These are phyloP conservation scores for Nebria ingens DNA, from an alignment of 1,140 invertebrate species.

Conservation along the genomic window DNA sequence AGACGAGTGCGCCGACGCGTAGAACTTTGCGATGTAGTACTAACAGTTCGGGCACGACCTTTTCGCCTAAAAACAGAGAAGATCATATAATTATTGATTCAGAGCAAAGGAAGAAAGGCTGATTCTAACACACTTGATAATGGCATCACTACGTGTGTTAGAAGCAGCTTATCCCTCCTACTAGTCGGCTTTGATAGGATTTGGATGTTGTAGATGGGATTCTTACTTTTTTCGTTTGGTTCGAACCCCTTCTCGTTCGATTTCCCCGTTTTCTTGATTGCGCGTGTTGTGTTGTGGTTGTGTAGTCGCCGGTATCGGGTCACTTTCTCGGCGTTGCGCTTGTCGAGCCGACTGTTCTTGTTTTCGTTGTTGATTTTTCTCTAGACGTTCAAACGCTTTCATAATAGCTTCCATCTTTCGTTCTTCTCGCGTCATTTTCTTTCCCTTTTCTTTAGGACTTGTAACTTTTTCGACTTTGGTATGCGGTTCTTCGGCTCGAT, in stretches of 20 bases:
- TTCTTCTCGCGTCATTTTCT: slow-evolving; percentile 71
- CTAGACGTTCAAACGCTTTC: slow-evolving; percentile 80
- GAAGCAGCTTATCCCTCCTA: too few relatives aligned
- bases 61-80: slow-evolving; percentile 50
- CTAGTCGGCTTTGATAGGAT: too few relatives aligned
- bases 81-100: too few relatives aligned
- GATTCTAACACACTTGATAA: too few relatives aligned
- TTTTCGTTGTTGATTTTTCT: slow-evolving; percentile 66
- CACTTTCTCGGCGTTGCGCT: slow-evolving; percentile 41
- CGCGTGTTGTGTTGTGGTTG: slow-evolving; percentile 21
- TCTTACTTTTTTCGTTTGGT: slow-evolving; percentile 39
- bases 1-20: slow-evolving; percentile 48
- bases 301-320: slow-evolving; percentile 35
- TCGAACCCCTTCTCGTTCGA: slow-evolving; percentile 32
- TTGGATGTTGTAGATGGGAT: not conserved
- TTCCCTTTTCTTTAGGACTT: slow-evolving; percentile 35
- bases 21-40: slow-evolving; percentile 37
- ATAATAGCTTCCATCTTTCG: slow-evolving; percentile 93
- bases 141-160: too few relatives aligned
- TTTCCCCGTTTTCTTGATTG: slow-evolving; percentile 35
- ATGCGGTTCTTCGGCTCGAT: slow-evolving; percentile 14
- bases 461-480: slow-evolving; percentile 38
- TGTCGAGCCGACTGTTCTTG: slow-evolving; percentile 54
- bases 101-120: too few relatives aligned
- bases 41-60: slow-evolving; percentile 50